Conservation (phyloP, 2,888 invertebrate genomes). For the Apantesis nais region DNA sequence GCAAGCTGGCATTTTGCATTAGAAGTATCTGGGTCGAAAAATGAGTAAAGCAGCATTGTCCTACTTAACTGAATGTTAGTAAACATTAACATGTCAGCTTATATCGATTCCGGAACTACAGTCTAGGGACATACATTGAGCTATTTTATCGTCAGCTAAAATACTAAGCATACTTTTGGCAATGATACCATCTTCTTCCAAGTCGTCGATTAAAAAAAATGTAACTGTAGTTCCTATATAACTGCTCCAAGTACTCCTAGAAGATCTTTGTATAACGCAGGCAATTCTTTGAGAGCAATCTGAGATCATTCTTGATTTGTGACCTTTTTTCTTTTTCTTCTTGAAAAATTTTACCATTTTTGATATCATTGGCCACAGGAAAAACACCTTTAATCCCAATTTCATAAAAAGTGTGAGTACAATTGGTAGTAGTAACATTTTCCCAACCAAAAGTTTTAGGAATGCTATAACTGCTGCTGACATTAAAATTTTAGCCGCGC, state of each 20-base stretch:
- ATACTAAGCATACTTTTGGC: constrained; percentile 74
- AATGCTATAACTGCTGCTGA: constrained; percentile 74
- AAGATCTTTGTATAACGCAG: constrained; percentile 72
- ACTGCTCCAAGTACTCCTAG: constrained; percentile 66
- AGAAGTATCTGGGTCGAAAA: constrained; percentile 57
- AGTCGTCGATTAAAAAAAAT: constrained; percentile 74
- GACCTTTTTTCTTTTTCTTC: constrained; percentile 75
- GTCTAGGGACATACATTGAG: constrained; percentile 79
- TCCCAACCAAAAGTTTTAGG: constrained; percentile 73
- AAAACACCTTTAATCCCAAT: constrained; percentile 72
- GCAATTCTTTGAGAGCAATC: constrained; percentile 77
- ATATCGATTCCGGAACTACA: constrained; percentile 79
- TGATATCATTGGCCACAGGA: constrained; percentile 79
- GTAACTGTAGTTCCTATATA: constrained; percentile 76
- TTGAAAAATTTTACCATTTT: constrained; percentile 78
- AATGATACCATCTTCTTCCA: constrained; percentile 71
- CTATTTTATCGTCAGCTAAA: constrained; percentile 77
- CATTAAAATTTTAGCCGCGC: constrained; percentile 80
- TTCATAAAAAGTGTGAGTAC: constrained; percentile 72
- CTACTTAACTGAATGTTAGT: constrained; percentile 62
- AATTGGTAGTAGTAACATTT: constrained; percentile 74
- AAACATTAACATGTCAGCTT: constrained; percentile 74
- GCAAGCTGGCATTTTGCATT: constrained; percentile 60
- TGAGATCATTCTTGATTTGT: constrained; percentile 68
- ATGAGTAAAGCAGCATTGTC: constrained; percentile 54